Evolutionary conservation across 2,113 vertebrate genomes (phyloP).

Genomic region (Sylvia atricapilla): DNA sequence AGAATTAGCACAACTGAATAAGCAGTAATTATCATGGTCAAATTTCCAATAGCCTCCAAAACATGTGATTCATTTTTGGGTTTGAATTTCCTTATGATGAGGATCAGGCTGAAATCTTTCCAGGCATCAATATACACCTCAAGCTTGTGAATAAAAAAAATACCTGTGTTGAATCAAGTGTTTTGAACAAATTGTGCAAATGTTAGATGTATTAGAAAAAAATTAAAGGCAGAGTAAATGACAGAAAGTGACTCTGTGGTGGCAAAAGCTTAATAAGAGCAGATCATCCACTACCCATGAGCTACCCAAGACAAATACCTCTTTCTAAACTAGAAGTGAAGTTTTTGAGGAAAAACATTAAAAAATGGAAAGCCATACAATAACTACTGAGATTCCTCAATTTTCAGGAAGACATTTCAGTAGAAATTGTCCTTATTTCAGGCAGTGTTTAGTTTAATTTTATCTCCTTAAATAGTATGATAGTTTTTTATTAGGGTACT

Average conservation of each 20-base stretch:
- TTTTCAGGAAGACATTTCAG: background rate
- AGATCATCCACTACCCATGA: too few relatives aligned
- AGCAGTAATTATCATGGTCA: background rate
- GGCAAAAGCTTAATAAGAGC: too few relatives aligned
- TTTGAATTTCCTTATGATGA: background rate
- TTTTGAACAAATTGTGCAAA: background rate
- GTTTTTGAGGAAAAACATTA: background rate
- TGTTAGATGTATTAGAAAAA: background rate
- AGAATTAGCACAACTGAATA: background rate
- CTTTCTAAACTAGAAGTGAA: too few relatives aligned
- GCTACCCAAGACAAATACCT: too few relatives aligned
- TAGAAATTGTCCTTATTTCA: background rate
- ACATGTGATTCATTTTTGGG: background rate
- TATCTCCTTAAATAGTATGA: background rate
- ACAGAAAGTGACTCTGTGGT: background rate
- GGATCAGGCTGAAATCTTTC: background rate
- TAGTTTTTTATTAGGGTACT: background rate
- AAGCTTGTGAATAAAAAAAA: background rate
- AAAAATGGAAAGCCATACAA: background rate
- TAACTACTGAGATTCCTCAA: background rate
- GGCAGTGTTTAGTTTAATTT: background rate
- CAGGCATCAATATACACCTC: background rate
- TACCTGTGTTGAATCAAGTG: background rate
- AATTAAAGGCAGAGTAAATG: background rate
- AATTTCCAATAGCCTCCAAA: background rate